Percentiles rank a stretch among this genome's conserved stretches.
Conservation (phyloP, 1,140 invertebrate genomes). For the Ephestia elutella region DNA sequence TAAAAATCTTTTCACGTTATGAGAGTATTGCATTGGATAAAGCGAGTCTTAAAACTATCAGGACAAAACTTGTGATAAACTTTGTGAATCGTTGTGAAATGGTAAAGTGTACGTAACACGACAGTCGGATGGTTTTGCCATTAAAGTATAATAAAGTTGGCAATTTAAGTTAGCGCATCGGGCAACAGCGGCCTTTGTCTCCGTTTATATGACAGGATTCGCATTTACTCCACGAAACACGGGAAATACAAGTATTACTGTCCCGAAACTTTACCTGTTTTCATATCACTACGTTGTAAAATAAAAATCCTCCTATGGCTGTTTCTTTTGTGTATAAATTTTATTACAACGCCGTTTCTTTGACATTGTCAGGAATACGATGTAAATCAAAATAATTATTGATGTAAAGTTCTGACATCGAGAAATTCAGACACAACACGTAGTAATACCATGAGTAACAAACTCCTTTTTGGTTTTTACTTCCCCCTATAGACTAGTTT, state of each 20-base stretch:
- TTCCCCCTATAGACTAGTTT: background rate
- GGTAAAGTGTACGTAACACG: background rate
- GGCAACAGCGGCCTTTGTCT: background rate
- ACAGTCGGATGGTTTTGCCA: background rate
- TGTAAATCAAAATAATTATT: no score
- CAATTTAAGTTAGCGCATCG: background rate
- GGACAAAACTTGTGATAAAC: background rate
- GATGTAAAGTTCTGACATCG: no score
- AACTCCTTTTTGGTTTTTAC: no score
- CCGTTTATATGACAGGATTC: background rate
- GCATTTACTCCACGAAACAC: background rate
- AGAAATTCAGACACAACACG: no score
- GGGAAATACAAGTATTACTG: background rate
- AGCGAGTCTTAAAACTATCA: no score
- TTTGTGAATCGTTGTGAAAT: background rate
- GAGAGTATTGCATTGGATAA: no score
- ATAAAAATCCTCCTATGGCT: no score
- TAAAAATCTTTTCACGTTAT: no score
- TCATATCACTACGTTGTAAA: background rate
- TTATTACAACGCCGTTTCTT: no score
- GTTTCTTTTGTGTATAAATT: no score
- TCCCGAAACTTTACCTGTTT: background rate
- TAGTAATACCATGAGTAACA: no score
- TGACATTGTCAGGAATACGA: no score
- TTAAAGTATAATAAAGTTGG: background rate